A percentile compares a stretch with the other conserved stretches of the same genome.
These are phyloP conservation scores for Orthonyx spaldingii DNA, from an alignment of 2,113 vertebrate species.

Conservation along the genomic window DNA sequence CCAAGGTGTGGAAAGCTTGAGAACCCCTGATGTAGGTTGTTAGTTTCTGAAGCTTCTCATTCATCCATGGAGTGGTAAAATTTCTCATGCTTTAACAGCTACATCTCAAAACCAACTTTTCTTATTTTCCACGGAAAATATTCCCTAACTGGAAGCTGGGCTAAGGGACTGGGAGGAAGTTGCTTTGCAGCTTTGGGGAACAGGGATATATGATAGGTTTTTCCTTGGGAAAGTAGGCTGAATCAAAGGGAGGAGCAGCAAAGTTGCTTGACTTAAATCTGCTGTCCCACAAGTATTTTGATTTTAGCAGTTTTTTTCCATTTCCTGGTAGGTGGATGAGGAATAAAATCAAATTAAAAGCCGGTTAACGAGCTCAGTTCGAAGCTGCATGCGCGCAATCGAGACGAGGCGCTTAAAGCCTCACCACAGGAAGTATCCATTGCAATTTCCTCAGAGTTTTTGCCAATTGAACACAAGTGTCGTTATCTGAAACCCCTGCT, in stretches of 20 bases:
- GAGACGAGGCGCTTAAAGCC: constrained; percentile 33
- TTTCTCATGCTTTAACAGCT: constrained; percentile 57
- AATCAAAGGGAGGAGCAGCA: neutral
- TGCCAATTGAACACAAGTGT: constrained; percentile 48
- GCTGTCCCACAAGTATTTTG: constrained; percentile 12
- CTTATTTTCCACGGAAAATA: constrained; percentile 15
- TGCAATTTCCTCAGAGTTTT: constrained; percentile 27
- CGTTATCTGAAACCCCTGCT: constrained; percentile 87
- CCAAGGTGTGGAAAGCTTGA: neutral
- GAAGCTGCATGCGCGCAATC: constrained; percentile 34
- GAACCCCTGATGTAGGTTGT: constrained; percentile 59
- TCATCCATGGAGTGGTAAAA: constrained; percentile 65
- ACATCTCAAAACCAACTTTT: constrained; percentile 40
- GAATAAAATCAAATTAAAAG: neutral
- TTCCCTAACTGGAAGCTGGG: neutral
- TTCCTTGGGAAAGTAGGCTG: neutral
- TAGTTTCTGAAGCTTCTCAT: constrained; percentile 64
- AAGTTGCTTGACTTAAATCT: neutral
- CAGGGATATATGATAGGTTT: neutral
- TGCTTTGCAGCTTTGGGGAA: constrained; percentile 49
- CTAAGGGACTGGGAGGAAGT: constrained; percentile 18
- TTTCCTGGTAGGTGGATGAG: constrained; percentile 36
- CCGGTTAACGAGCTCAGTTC: neutral
- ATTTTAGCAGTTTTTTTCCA: neutral
- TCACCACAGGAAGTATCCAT: neutral